Base-by-base conservation (phyloP, 1,140 invertebrate species). In the Macrobrachium rosenbergii region DNA sequence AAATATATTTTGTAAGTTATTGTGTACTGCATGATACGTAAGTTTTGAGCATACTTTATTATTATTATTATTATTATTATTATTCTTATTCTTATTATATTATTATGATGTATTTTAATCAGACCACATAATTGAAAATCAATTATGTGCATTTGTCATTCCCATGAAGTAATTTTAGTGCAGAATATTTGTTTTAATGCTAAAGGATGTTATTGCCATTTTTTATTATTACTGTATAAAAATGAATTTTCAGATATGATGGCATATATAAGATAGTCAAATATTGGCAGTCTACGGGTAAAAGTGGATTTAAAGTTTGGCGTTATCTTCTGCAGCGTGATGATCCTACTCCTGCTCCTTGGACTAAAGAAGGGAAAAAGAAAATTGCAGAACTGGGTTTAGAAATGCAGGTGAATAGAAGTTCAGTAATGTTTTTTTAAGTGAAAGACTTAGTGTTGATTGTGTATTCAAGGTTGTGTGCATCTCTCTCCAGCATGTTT, bases 231-330 rank as follows among this genome's bases (percentile, higher is more conserved):
- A 52, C 59, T n/a, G 90, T 58, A 37, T 19, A 11, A 90, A 43
- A 90, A 43, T 60, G 77, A 72, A 16, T 21, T 52, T 93, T 94
- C 84, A 92, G 94, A 85, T 96, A 96, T 91, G 95, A 96, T 92
- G 95, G 95, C 5, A 94, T 96, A 64, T 96, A 96, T 91, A 96
- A 96, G 92, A 94, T 97, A 10, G 95, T 96, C 0, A 97, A 96
- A 90, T 98, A 97, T 91, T 97, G 95, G 92, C 95, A 95, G 6
- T 94, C 96, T 90, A 95, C 94, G 87, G 96, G 96, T 16, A 94
- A 95, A 90, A 95, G 95, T 72, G 96, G 96, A 2, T 97, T 95
- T 91, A 92, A 94, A 11, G 95, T 98, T 16, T 98, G 96, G 96
- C 94, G 95, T 72, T 98, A 96, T 91, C 90, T 96, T 17, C 91